Evolutionary conservation across 2,888 invertebrate species (phyloP), one percentile per base, ranked within the genome.

Genomic region (Nasonia oneida): DNA sequence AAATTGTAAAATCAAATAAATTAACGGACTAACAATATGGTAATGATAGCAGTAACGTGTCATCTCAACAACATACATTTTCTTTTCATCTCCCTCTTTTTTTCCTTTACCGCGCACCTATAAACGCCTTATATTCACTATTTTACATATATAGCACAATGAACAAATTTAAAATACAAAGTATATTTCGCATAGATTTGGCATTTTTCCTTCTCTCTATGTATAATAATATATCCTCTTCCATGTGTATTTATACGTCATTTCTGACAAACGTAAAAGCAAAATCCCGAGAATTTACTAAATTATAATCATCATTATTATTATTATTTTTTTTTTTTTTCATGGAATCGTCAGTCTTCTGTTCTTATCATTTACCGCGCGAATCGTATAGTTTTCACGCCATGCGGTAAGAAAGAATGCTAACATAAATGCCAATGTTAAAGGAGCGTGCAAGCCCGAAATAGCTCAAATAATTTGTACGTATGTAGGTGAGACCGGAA

Each of bases 341-440:
- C 78, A 86, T 89, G 86, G 88, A 88, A 86, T 88, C 87, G 88
- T 91, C 91, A 91, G 91, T 91, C 91, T 91, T 91, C 85, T 88
- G 81, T 88, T 89, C 23, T 23, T 87, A 87, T 79, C 42, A 80
- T 87, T 64, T 81, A 85, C 73, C 83, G 73, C 67, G 67, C n/a
- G 61, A 18, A 64, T 14, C 75, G 64, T 15, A 1, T 29, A 73
- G 15, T 18, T 53, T 73, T 57, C 18, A 81, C 64, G 70, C 73
- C 33, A 73, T 39, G 37, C 73, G 74, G 61, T 83, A 83, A 77
- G 80, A 81, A 83, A 86, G 84, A 86, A 87, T 84, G 82, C 79
- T 86, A 86, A 86, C 80, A 47, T 84, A 86, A 87, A 84, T 87
- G 86, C 86, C 87, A 87, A 82, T 86, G 50, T 82, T 61, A 74